Evolutionary conservation across 53 echinoderm and acorn worm species (phyloP), one percentile per base, ranked within the genome.

Genomic region (Antedon mediterranea): DNA sequence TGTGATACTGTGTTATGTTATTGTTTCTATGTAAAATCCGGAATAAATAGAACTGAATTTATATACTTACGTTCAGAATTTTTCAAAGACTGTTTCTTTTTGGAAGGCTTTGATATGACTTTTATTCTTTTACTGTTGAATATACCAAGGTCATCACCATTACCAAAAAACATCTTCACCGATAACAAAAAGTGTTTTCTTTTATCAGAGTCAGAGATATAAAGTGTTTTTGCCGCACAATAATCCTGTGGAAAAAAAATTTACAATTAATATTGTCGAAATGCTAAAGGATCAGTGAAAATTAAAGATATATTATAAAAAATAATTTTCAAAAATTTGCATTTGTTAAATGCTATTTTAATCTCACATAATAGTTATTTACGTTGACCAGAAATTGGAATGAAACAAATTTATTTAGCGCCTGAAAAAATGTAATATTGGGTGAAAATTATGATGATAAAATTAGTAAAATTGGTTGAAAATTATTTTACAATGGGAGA

Each of bases 41-140:
- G n/a, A n/a, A n/a, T n/a, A n/a, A n/a, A n/a, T n/a, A n/a, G n/a
- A n/a, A n/a, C n/a, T n/a, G n/a, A n/a, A n/a, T n/a, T n/a, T 37
- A 37, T 6, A 37, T 6, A 98, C 98, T 98, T 85, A 98, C 98
- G 81, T 78, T 98, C 98, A 18, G 98, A 92, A 90, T 98, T 98
- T 81, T 98, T 98, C 41, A 93, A 85, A 2, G 92, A 92, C 76
- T 98, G 98, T 81, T 98, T 98, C 79, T 98, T 98, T 87, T 98
- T 98, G 44, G 98, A 98, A 33, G 98, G 98, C 74, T 98, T 98
- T 8, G 98, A 98, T 74, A 98, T 98, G 79, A 98, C 98, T 78
- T 98, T 98, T 18, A 98, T 98, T 70, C 92, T 92, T 84, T 98
- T 92, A 83, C 92, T 93, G 89, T 90, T 98, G 86, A 98, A 98